These are phyloP conservation scores for Dasyprocta punctata DNA, from an alignment of 2,113 vertebrate genomes.

Conservation along the genomic window DNA sequence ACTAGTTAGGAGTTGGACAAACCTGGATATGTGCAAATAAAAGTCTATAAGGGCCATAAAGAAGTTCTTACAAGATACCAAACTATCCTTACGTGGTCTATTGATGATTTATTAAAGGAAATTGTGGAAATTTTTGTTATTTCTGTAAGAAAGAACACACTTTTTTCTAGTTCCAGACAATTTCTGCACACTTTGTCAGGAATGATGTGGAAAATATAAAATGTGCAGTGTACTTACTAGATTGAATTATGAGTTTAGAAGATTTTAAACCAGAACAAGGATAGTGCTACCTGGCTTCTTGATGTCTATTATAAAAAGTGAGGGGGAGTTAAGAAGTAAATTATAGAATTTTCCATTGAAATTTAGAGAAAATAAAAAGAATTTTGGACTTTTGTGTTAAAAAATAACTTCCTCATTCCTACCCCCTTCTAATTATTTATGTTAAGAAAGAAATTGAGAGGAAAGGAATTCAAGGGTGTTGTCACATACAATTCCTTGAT, in stretches of 20 bases:
- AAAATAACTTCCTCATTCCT: neutral
- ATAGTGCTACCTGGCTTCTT: neutral
- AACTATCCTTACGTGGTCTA: too few relatives aligned
- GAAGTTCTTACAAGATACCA: neutral
- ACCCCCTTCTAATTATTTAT: neutral
- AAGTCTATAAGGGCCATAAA: neutral
- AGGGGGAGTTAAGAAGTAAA: neutral
- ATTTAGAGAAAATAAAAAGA: neutral
- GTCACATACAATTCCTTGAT: neutral
- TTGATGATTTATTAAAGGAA: neutral
- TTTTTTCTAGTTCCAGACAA: neutral
- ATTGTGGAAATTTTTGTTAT: neutral
- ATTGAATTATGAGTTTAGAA: neutral
- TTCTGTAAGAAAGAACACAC: neutral
- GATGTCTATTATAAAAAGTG: neutral
- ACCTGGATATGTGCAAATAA: neutral
- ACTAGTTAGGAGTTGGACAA: neutral
- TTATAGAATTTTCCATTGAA: neutral
- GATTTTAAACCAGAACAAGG: neutral
- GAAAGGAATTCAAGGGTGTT: neutral
- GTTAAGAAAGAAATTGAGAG: neutral
- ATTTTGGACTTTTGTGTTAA: neutral
- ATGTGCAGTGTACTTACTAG: neutral
- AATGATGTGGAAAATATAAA: neutral
- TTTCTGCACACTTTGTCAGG: neutral